These are phyloP conservation scores for Drosophila rellima DNA, from an alignment of 2,888 invertebrate genomes.

Conservation along the genomic window DNA sequence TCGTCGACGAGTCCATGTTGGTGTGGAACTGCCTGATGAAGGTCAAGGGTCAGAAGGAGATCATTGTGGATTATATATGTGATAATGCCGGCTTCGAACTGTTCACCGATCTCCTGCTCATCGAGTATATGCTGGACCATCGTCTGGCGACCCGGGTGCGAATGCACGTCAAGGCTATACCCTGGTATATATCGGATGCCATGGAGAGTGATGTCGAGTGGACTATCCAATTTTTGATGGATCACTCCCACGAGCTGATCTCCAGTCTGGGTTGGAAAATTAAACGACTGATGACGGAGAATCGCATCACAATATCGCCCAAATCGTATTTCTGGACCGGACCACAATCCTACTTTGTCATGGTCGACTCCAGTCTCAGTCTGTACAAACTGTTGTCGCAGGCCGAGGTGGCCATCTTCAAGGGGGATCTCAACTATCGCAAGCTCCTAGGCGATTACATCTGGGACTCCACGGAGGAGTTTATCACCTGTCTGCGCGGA, in stretches of 20 bases:
- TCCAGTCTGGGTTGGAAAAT: conserved; percentile 87
- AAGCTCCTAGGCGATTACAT: conserved; percentile 95
- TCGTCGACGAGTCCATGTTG: conserved; percentile 88
- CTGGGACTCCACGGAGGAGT: conserved; percentile 90
- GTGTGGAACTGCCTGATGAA: conserved; percentile 87
- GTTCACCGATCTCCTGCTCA: conserved; percentile 94
- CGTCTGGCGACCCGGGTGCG: conserved; percentile 89
- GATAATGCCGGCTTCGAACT: conserved; percentile 98
- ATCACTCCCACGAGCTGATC: conserved; percentile 73
- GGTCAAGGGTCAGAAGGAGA: conserved; percentile 49
- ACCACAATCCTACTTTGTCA: conserved; percentile 91
- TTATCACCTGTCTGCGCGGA: conserved; percentile 87
- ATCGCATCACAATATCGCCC: conserved; percentile 85
- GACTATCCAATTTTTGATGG: conserved; percentile 87
- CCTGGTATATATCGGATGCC: conserved; percentile 98
- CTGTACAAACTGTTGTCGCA: conserved; percentile 91
- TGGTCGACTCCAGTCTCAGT: conserved; percentile 89
- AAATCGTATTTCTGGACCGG: conserved; percentile 94
- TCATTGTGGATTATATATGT: conserved; percentile 91
- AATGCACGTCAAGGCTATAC: conserved; percentile 94
- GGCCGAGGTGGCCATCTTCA: conserved; percentile 91
- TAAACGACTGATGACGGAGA: conserved; percentile 86
- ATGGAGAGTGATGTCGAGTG: conserved; percentile 91
- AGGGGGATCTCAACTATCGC: conserved; percentile 98
- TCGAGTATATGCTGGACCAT: conserved; percentile 90